Evolutionary conservation across 2,888 invertebrate species (phyloP), one percentile per base, ranked within the genome.

Genomic region (Mystacides longicornis): DNA sequence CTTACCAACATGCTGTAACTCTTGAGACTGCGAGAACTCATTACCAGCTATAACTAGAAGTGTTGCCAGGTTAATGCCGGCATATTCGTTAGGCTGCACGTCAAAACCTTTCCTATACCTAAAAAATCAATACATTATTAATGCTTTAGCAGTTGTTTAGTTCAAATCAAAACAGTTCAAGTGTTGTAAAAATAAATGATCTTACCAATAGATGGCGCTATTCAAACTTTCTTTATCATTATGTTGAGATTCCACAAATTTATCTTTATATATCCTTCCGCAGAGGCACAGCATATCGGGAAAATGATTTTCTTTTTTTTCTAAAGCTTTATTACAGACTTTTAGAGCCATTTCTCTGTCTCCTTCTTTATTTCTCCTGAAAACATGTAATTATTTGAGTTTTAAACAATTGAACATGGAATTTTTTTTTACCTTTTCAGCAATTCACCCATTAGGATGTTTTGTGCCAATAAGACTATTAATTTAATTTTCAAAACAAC

Each of bases 31-130:
- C 56, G 89, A 87, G 68, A 99, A 95, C 68, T 95, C 93, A 70
- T 94, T 93, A 51, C 99, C 98, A 63, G 90, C 93, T 65, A 98
- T 96, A 54, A 98, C 96, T 56, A 99, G 77, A 42, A 99, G 77
- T 1, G 99, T 99, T 33, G 98, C 98, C 66, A 99, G 80, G 78
- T 99, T 99, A 60, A 99, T 97, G 54, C 98, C 99, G 22, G 98
- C 97, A 75, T 98, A 99, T 76, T 98, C 98, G 71, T 98, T 95
- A 1, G 97, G 98, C 69, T 98, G 97, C 48, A 96, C 89, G 72
- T 97, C 94, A 70, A 99, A 99, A 49, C 95, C 96, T 73, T 93
- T 92, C 64, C 95, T 81, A 70, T 97, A 97, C 77, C 77, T 78
- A 59, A 57, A 68, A 60, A 27, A 27, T 27, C 5, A 27, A 27